Evolutionary conservation across 92 coral and sea anemone species (phyloP), one percentile per base, ranked within the genome.

Genomic region (Virgularia gustaviana): DNA sequence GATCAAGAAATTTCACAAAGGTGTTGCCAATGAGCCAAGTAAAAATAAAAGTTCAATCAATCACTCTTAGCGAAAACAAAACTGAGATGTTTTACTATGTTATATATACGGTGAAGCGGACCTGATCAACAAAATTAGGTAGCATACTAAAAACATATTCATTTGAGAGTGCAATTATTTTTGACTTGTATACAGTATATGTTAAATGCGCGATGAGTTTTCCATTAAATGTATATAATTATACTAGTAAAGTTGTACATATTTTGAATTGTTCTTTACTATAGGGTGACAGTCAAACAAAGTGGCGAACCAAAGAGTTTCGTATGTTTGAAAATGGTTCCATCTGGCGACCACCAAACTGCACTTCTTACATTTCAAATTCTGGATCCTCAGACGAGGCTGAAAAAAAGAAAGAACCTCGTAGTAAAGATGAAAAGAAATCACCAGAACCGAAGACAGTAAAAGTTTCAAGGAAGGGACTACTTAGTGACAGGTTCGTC

Each of bases 241-340:
- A 18, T 20, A 49, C 24, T 18, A 49, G 9, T 18, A 27, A 7
- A 49, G 1, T 9, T 51, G 10, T 51, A 51, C 57, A 20, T 51
- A 20, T 24, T 2, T 10, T 20, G 57, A 12, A 51, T n/a, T n/a
- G n/a, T n/a, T n/a, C n/a, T 27, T 44, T 16, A 7, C 36, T 42
- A 0, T 55, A 92, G 98, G 98, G 98, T 53, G 98, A 92, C 70
- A 89, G 94, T 11, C 98, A 86, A 56, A 90, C 89, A 23, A 92
- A 89, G 63, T 92, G 98, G 98, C 71, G 76, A 45, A 92, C 98
- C 37, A 95, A 86, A 22, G 88, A 84, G 72, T 92, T 92, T 56
- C 79, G 82, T 18, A 92, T 92, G 98, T 92, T 92, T 72, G 75
- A 44, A 15, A 73, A 57, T 24, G 96, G 98, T 28, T 92, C 98